Base-by-base conservation (phyloP, 1,140 invertebrate genomes). In the Euura lappo region DNA sequence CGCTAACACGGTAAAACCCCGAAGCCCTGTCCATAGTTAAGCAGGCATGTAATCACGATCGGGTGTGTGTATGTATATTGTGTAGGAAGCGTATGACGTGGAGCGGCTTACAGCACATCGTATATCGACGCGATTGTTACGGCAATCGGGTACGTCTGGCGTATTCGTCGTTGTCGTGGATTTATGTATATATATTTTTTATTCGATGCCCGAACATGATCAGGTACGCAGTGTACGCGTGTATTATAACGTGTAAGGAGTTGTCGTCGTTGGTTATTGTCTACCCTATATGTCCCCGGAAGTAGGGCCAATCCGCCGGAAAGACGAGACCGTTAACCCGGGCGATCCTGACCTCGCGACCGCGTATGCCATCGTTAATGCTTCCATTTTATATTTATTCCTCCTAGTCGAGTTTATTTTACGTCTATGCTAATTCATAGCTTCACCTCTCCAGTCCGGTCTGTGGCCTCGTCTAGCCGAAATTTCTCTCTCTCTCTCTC, bases 261-360 rank as follows among this genome's bases (percentile, higher is more conserved):
- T n/a, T 60, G 51, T 60, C 51, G 51, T 80, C 67, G 78, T 83
- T 83, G 81, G 80, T 81, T 80, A 86, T 86, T 86, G 84, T 85
- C 82, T 86, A 87, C 86, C 86, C 86, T 88, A 88, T 87, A 87
- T 87, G 86, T 87, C 86, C 79, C 86, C 86, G 86, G 86, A 88
- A 88, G 86, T 84, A 84, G 82, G 86, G 85, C 85, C 84, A 85
- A 87, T 86, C 84, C 86, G 83, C 80, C 86, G 85, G 86, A 86
- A 88, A 86, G 86, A 83, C 84, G 81, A 79, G 84, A 86, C 85
- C 86, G 85, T 88, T 88, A 87, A 87, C 86, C 86, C 84, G 81
- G 76, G 75, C 84, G 84, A 85, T 85, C 85, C 76, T 83, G 81
- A 86, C 83, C 85, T 86, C 83, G 82, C 83, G 81, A 77, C 78